Conservation (phyloP, 2,888 invertebrate species). For the Cheilosia urbana region DNA sequence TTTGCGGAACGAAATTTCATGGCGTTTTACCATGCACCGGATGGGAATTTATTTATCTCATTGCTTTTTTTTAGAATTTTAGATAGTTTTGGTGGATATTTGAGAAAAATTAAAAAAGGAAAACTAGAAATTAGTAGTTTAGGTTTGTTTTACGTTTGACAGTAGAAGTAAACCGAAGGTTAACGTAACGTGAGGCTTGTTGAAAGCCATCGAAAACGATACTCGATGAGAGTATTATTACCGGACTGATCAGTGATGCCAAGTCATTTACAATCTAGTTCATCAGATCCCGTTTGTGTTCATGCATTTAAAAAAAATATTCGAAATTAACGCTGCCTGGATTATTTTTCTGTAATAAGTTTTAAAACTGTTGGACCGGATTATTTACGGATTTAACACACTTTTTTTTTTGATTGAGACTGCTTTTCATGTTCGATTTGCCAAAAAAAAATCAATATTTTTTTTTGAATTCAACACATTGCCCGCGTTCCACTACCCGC, state of each 20-base stretch:
- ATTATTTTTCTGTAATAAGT: too few species aligned
- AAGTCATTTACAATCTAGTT: not conserved
- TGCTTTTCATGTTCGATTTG: too few species aligned
- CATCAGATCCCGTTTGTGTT: too few species aligned
- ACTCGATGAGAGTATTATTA: conserved; percentile 9
- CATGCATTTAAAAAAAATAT: too few species aligned
- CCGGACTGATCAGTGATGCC: conserved; percentile 52
- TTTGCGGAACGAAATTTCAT: not conserved
- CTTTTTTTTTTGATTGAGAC: too few species aligned
- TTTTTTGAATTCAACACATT: too few species aligned
- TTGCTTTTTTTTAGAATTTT: not conserved
- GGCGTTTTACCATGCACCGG: not conserved
- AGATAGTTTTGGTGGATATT: conserved; percentile 3
- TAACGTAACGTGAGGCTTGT: conserved; percentile 64
- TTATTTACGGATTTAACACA: too few species aligned
- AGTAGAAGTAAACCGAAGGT: conserved; percentile 65
- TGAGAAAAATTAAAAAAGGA: conserved; percentile 45
- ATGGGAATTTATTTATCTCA: not conserved
- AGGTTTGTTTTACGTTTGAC: conserved; percentile 56
- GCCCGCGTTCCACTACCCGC: too few species aligned
- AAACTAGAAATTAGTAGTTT: conserved; percentile 58
- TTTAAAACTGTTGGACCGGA: too few species aligned
- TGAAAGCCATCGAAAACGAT: conserved; percentile 26
- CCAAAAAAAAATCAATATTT: too few species aligned
- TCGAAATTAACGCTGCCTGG: too few species aligned